Conservation (phyloP, 2,888 invertebrate genomes). For the Dysmachus trigonus region DNA sequence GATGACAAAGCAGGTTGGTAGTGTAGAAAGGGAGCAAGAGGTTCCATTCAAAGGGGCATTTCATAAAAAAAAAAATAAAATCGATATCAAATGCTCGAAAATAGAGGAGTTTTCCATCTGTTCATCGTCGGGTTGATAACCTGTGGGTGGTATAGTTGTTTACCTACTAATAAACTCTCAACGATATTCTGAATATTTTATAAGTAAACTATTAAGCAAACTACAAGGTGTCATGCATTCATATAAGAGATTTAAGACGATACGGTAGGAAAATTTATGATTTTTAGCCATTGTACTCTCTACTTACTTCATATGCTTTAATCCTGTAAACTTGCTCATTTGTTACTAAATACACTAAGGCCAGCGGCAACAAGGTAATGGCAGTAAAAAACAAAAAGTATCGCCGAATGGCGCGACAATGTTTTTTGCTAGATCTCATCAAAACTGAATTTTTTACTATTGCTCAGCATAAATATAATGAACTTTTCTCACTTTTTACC, state of each 20-base stretch:
- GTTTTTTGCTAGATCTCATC: conserved; percentile 63
- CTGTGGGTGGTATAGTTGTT: background rate
- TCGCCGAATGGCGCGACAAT: conserved; percentile 64
- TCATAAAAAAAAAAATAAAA: background rate
- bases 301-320: conserved; percentile 64
- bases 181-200: background rate
- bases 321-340: conserved; percentile 64
- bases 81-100: background rate
- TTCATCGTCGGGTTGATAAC: conserved; percentile 5
- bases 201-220: conserved; percentile 15
- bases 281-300: background rate
- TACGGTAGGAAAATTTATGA: background rate
- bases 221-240: conserved; percentile 3
- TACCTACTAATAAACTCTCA: conserved; percentile 9
- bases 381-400: conserved; percentile 64
- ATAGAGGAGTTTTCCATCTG: background rate
- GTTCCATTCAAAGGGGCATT: background rate
- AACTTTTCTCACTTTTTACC: background rate
- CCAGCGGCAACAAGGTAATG: conserved; percentile 63
- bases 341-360: conserved; percentile 62
- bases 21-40: background rate
- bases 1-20: background rate
- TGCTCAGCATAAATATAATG: background rate
- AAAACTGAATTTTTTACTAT: conserved; percentile 52
- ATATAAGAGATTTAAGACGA: background rate